phyloP scores from a whole-genome alignment of 2,888 invertebrate genomes.

The Schizaphis graminum region DNA sequence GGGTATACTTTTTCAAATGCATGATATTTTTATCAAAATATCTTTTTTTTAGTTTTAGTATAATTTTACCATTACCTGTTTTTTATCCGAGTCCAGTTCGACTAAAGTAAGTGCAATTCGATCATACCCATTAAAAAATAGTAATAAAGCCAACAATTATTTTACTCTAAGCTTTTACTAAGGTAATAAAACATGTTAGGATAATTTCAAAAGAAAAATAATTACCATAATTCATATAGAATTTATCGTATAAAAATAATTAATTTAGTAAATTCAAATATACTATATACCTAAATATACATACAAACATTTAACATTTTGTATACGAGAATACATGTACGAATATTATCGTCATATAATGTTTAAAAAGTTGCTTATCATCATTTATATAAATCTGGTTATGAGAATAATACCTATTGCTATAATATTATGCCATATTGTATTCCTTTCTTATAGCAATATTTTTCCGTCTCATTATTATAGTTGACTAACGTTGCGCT shows the following conservation, averaged over 20 bases:
- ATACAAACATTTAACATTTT: no score
- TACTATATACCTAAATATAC: neutral
- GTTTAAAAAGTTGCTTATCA: neutral
- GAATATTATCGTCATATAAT: neutral
- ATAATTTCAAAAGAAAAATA: neutral
- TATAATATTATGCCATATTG: neutral
- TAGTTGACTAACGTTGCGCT: no score
- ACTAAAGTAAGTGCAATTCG: no score
- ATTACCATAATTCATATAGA: neutral
- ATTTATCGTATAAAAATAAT: neutral
- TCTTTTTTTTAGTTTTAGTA: no score
- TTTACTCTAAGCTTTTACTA: neutral
- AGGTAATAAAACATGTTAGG: neutral
- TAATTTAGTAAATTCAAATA: conserved; percentile 7
- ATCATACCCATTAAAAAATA: neutral
- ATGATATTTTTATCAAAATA: no score
- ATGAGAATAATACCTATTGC: neutral
- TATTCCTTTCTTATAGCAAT: neutral
- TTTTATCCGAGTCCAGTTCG: no score
- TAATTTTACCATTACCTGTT: no score
- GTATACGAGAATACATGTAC: no score
- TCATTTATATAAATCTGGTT: neutral
- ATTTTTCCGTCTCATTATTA: neutral
- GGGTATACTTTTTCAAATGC: no score
- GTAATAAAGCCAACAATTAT: neutral